Base-by-base conservation (phyloP, 37 sponge, comb jelly and placozoan genomes). In the Hormiphora californensis region DNA sequence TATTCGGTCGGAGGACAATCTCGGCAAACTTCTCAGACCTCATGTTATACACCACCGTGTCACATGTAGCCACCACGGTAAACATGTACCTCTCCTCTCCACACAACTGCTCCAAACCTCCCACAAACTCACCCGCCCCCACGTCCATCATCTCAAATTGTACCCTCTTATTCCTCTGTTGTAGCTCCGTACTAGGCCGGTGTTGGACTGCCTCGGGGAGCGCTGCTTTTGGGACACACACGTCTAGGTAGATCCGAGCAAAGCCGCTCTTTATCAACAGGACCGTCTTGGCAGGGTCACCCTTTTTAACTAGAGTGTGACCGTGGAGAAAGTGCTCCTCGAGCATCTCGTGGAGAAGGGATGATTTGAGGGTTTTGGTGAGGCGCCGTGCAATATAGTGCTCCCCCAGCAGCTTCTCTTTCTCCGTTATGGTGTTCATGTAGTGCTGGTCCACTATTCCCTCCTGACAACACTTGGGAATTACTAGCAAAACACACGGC, bases 141-240 rank as follows among this genome's bases (percentile, higher is more conserved):
- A 73, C n/a, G 25, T 73, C 81, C 28, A 41, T 73, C 12, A 73
- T 46, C 46, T 33, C 39, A 43, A 73, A 39, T 33, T 36, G 7
- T 7, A 36, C 81, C 1, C 23, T 73, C 22, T 27, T 73, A 46
- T 32, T 27, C 43, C 81, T 39, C 23, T 73, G 81, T 41, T 36
- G 31, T 21, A 73, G 41, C 25, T 73, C 17, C 0, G 81, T 73
- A 28, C 46, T 43, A 3, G 81, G 81, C 7, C 40, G 46, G 81
- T 73, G 81, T 30, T 73, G 81, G 46, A 73, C 81, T 36, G 81
- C 81, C 81, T 73, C 81, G 8, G 81, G 81, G 25, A 73, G 81
- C 1, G 1, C 19, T 30, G 21, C 25, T 4, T 36, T 33, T 7
- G 81, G 81, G 8, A 73, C 15, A 21, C 23, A 43, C 3, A 73